Percentiles rank a stretch among this genome's conserved stretches.
Evolutionary conservation across 2,797 vertebrate species (phyloP).

Genomic region (Delichon dasypus): DNA sequence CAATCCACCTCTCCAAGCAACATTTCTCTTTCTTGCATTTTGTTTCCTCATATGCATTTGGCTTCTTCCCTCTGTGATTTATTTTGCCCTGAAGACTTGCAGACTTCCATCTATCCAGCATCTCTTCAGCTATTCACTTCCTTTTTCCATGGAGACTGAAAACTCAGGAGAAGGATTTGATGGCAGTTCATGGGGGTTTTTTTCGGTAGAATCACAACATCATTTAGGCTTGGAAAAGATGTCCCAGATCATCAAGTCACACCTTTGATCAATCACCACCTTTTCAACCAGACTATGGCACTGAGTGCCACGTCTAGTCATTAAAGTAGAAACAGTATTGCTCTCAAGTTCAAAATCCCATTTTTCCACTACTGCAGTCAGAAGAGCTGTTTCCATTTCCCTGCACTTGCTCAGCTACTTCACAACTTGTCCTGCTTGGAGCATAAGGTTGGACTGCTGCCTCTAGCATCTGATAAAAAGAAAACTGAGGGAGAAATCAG

Average conservation of each 20-base stretch:
- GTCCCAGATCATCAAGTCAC: neutral
- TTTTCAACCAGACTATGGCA: neutral
- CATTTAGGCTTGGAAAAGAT: neutral
- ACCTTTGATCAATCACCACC: neutral
- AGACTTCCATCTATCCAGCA: neutral
- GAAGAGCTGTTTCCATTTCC: neutral
- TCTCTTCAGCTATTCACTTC: neutral
- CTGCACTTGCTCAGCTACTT: neutral
- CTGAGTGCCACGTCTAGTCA: neutral
- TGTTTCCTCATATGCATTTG: neutral
- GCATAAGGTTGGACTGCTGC: neutral
- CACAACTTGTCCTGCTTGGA: neutral
- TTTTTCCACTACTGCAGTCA: neutral
- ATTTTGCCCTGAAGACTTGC: neutral
- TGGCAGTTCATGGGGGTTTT: neutral
- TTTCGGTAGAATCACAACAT: neutral
- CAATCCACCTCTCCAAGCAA: rapidly evolving
- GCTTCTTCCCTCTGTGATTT: neutral
- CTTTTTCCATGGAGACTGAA: neutral
- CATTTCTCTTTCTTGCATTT: neutral
- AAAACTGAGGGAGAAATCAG: neutral
- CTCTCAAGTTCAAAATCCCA: neutral
- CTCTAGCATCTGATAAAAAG: neutral
- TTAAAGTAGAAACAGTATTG: neutral
- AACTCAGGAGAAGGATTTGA: neutral